Base-by-base conservation (phyloP, 2,797 vertebrate genomes). In the Pseudopleuronectes americanus region DNA sequence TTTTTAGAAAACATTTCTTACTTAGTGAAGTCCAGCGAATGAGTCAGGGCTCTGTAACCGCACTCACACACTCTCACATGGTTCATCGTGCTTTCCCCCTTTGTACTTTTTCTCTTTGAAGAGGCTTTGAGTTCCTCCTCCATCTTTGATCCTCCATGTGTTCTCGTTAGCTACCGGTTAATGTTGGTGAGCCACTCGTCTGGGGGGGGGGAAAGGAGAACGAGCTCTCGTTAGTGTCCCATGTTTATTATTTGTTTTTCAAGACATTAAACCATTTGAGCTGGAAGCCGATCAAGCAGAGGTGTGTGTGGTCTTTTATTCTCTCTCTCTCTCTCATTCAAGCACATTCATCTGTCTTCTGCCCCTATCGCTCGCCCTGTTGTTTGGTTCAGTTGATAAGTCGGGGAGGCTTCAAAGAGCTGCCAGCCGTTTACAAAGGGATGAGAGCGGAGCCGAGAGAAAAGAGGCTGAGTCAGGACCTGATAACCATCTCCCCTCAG, bases 1-100 rank as follows among this genome's bases (percentile, higher is more conserved):
- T 93, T 93, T 93, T 92, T 90, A 90, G 87, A 87, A 90, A 89
- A 85, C 53, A 64, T 77, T 80, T 88, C 84, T 89, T 71, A 83
- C 81, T 75, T 66, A 67, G 73, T 17, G 62, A 80, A 74, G 82
- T 86, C 86, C 81, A 79, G 80, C 63, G 57, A 77, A 81, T 93
- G 91, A 93, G 81, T 93, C 92, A 94, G 76, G 45, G 76, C 77
- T 81, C 88, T 84, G 60, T 72, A 80, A 74, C 73, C 78, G 56
- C 83, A 68, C 72, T 84, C 87, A 87, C 72, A 83, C 77, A 76
- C 84, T 89, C 87, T 83, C 83, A 83, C 86, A 83, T 41, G 68
- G 22, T 80, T 82, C 36, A 81, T 89, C 87, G 80, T 81, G 85
- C 84, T 87, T 88, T 87, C 86, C 57, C 55, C 80, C 87, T 90